Base-by-base conservation (phyloP, 2,797 vertebrate genomes). In the Coilia nasus region DNA sequence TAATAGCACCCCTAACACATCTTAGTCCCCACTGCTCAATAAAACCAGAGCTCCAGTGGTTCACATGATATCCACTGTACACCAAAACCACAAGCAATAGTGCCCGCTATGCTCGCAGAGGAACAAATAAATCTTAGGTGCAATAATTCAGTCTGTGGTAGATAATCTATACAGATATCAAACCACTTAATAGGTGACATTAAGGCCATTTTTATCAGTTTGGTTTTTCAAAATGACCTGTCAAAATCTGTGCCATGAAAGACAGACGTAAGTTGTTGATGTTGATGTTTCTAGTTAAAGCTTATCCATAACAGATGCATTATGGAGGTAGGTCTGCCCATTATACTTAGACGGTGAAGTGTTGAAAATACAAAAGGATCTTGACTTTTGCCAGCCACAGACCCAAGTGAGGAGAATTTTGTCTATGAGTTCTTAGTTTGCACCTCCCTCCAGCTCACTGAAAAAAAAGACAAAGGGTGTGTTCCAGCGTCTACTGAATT, bases 101-200 rank as follows among this genome's bases (percentile, higher is more conserved):
- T 84, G 85, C 17, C 54, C 87, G 83, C 85, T 87, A 64, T 87
- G 83, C 85, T 87, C 84, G 82, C 84, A 83, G 83, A 84, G 80
- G 82, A 86, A 81, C 85, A 85, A 87, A 83, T 81, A 82, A 83
- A 83, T 84, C 88, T 44, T 87, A 82, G 86, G 85, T 85, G 28
- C 86, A 82, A 83, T 85, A 89, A 57, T 47, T 87, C 47, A n/a
- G 75, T 83, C 81, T 84, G 81, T 54, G 81, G 88, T 87, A 85
- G 84, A 84, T 89, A 57, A 88, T 84, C 75, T 80, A 64, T 47
- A 41, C 17, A 83, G 85, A 88, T 87, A 86, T 75, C n/a, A 87
- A 88, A 86, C 85, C 83, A 54, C 62, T 71, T 85, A 47, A 81
- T 81, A 85, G 71, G 71, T 78, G 21, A 78, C 19, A 35, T 9